These are phyloP conservation scores for Nasonia oneida DNA, from an alignment of 2,888 invertebrate species.

Conservation along the genomic window DNA sequence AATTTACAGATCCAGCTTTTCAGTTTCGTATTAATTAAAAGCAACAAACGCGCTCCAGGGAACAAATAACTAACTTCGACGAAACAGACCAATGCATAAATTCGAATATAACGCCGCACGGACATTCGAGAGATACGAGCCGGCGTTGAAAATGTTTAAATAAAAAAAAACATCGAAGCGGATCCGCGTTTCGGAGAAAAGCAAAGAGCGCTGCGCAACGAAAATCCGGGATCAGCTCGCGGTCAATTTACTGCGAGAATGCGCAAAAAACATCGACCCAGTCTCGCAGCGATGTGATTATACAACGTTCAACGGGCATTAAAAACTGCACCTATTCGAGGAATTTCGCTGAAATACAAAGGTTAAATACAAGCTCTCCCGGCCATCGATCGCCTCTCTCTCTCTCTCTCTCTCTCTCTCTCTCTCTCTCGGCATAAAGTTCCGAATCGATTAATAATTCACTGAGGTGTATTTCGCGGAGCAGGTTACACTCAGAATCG, in stretches of 20 bases:
- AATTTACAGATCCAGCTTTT: slow-evolving; percentile 60
- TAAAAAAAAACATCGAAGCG: background rate
- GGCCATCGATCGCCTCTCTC: background rate
- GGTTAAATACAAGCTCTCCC: background rate
- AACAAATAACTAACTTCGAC: slow-evolving; percentile 44
- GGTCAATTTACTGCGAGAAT: background rate
- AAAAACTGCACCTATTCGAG: background rate
- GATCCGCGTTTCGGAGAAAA: background rate
- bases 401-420: too few species aligned
- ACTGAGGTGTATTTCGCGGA: background rate
- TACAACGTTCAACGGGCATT: background rate
- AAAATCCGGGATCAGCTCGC: background rate
- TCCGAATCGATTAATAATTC: slow-evolving; percentile 36
- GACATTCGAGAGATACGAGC: background rate
- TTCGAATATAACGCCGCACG: slow-evolving; percentile 32
- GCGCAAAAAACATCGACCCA: background rate
- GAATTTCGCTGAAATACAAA: background rate
- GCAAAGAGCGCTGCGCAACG: background rate
- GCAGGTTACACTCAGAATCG: background rate
- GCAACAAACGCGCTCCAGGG: slow-evolving; percentile 35
- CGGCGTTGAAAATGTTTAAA: background rate
- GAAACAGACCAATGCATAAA: slow-evolving; percentile 28
- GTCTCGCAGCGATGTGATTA: background rate
- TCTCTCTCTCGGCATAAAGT: background rate
- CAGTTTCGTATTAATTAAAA: slow-evolving; percentile 55